Evolutionary conservation across 2,888 invertebrate genomes (phyloP).

Genomic region (Stenichneumon culpator): DNA sequence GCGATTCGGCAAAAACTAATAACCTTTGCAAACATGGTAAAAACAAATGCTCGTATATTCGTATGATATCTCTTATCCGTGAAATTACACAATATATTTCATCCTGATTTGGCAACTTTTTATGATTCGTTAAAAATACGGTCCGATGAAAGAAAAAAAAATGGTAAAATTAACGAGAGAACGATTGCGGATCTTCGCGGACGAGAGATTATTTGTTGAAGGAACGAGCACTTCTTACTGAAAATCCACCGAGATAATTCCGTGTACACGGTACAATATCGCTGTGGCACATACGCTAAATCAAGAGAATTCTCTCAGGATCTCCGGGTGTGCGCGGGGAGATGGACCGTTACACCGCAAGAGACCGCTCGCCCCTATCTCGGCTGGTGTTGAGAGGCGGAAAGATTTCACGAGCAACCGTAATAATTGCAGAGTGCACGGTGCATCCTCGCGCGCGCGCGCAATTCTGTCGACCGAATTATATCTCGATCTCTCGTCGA

Average conservation of each 20-base stretch:
- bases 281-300: slow-evolving; percentile 9
- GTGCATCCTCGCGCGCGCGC: neutral
- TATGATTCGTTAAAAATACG: neutral
- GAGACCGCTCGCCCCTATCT: slow-evolving; percentile 34
- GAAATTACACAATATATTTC: neutral
- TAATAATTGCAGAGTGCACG: slow-evolving; percentile 58
- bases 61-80: neutral
- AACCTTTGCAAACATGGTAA: slow-evolving; percentile 19
- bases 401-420: slow-evolving; percentile 62
- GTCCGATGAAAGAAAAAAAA: neutral
- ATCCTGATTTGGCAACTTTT: neutral
- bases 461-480: slow-evolving; percentile 47
- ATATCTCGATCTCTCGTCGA: slow-evolving; percentile 58
- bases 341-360: neutral
- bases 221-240: neutral
- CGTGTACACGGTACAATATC: neutral
- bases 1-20: slow-evolving; percentile 66
- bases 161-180: too few species aligned
- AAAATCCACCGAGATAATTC: slow-evolving; percentile 1
- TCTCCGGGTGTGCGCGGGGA: slow-evolving; percentile 11
- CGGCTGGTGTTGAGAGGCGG: slow-evolving; percentile 59
- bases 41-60: slow-evolving; percentile 28
- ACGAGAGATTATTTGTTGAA: neutral
- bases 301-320: slow-evolving; percentile 37
- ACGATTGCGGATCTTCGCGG: too few species aligned